phyloP scores from a whole-genome alignment of 2,113 vertebrate genomes.

The Spilogale gracilis region DNA sequence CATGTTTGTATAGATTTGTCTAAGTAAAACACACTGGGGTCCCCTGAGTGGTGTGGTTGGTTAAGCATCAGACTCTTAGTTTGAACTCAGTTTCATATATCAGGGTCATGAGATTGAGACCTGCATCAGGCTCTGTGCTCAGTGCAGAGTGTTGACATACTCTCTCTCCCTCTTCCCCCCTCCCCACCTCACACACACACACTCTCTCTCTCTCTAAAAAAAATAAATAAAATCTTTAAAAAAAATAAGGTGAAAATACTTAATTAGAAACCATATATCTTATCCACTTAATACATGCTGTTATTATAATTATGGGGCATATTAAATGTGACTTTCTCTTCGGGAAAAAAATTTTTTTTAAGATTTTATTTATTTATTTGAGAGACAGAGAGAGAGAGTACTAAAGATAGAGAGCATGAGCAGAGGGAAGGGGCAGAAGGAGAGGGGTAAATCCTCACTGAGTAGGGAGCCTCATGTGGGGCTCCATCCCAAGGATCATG shows the following conservation, averaged over 20 bases:
- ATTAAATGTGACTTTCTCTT: neutral
- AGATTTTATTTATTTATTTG: neutral
- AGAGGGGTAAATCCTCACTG: no score
- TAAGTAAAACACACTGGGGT: neutral
- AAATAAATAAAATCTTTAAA: neutral
- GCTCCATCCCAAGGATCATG: neutral
- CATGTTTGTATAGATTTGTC: neutral
- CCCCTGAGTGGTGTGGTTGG: neutral
- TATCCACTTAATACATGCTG: neutral
- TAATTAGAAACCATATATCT: neutral
- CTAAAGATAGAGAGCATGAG: neutral
- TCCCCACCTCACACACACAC: neutral
- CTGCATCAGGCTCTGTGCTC: neutral
- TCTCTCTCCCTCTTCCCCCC: neutral
- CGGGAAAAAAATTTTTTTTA: neutral
- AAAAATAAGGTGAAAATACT: neutral
- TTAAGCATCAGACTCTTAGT: neutral
- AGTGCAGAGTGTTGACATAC: neutral
- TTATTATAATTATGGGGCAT: neutral
- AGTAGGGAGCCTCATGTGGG: neutral
- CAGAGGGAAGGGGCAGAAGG: neutral
- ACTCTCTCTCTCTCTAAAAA: neutral
- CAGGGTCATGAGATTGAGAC: neutral
- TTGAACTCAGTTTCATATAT: neutral
- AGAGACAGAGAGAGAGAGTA: neutral